phyloP scores from a whole-genome alignment of 2,113 vertebrate genomes.

The Lepidothrix coronata region DNA sequence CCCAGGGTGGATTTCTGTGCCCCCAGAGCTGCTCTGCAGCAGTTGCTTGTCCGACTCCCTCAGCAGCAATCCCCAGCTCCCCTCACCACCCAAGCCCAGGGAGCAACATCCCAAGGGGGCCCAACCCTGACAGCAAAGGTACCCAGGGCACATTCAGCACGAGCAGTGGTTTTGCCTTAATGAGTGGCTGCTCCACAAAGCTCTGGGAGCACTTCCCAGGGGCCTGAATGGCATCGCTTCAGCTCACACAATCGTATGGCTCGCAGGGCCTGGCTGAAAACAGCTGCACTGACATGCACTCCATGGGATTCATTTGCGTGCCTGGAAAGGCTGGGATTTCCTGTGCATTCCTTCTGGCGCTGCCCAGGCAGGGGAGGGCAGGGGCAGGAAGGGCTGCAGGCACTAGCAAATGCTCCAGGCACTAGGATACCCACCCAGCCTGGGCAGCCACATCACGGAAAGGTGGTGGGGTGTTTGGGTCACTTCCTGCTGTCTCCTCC shows the following conservation, averaged over 20 bases:
- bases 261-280: not conserved
- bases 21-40: not conserved
- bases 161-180: accelerated
- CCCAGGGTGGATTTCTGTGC: not conserved
- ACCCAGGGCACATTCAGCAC: accelerated
- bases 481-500: not conserved
- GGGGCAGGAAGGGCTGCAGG: not conserved
- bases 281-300: not conserved
- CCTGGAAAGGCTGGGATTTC: not conserved
- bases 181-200: not conserved
- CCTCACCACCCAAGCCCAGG: not conserved
- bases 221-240: not conserved
- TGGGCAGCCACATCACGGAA: not conserved
- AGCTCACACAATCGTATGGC: not conserved
- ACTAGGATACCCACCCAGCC: not conserved
- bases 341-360: not conserved
- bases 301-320: not conserved
- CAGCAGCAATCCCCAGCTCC: accelerated
- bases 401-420: not conserved
- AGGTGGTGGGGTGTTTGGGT: not conserved
- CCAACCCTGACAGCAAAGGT: not conserved
- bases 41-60: accelerated
- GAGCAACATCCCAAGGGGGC: accelerated
- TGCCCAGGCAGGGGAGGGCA: not conserved
- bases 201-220: not conserved